Base-by-base conservation (phyloP, 2,888 invertebrate genomes). In the Aplocera efformata region DNA sequence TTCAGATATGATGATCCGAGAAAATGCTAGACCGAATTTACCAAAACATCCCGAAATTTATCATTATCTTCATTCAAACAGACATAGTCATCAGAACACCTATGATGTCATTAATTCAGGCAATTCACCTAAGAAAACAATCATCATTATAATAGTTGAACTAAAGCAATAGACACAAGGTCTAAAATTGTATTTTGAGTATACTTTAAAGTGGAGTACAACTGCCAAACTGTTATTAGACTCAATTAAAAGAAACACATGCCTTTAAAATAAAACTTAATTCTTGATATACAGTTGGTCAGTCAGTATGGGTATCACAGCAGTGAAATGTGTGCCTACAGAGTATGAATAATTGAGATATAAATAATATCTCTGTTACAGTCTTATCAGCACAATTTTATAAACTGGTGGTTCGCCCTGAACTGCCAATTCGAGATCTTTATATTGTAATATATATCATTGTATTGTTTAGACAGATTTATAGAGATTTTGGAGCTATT, bases 201-300 rank as follows among this genome's bases (percentile, higher is more conserved):
- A 1, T 8, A 8, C 23, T 13, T 36, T 38, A 38, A 38, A 24
- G 27, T 39, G 28, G 29, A 32, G 28, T 38, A 42, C 35, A 42
- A 46, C 37, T 44, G 41, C 28, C 31, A 41, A 36, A 26, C 53
- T 42, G 65, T 72, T 75, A 80, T 80, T 81, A 80, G 71, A 45
- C 61, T 72, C 75, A 83, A 82, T 83, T 80, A 81, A n/a, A n/a
- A n/a, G 68, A 58, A 61, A 60, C 53, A 67, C 58, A 63, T 67
- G 58, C 60, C 65, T 66, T 57, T 46, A 71, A 77, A 72, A 72
- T 75, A 69, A 70, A 73, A 71, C 61, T 64, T 58, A 52, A 71
- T 66, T 67, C 42, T 63, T 60, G 47, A 60, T 53, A 56, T 44
- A 54, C 39, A 45, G 39, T 50, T 44, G 28, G 33, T 59, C 58